Evolutionary conservation across 1,140 invertebrate species (phyloP), one percentile per base, ranked within the genome.

Genomic region (Acyrthosiphon pisum): DNA sequence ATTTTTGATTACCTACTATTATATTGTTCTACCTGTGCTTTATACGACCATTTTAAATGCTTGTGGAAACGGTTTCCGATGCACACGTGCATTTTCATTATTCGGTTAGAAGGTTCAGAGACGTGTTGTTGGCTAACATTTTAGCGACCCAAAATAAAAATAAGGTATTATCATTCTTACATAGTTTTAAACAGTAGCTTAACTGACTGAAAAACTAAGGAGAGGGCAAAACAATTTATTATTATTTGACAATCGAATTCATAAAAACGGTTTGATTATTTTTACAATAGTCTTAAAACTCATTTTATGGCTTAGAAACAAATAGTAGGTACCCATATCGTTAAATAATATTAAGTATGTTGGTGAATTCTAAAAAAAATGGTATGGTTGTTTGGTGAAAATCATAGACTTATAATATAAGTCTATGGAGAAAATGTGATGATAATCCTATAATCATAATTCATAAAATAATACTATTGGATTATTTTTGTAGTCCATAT

Each of bases 81-180:
- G 94, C 94, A 20, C 94, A 94, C 76, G 94, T 94, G 30, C 94
- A 94, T 83, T 94, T 94, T 3, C 94, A 94, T 87, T 94, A 94
- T 94, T 94, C 94, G 6, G 92, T 94, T 7, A 89, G 94, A n/a
- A 94, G 94, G 90, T 94, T 94, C 92, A 93, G 94, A 26, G 94
- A 94, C 53, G 90, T 94, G 60, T 92, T 94, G 4, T 91, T 94
- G 48, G 93, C 94, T 35, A 94, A 94, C 41, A 93, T 94, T 50
- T 87, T 93, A 48, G 46, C 84, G 1, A 46, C 60, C 22, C 91
- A 93, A 90, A 93, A 93, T 83, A 93, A 93, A 84, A 93, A 86
- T 48, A 50, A 93, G 89, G 89, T 90, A 68, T 35, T 6, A n/a
- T 48, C n/a, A 30, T 48, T 76, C 6, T n/a, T n/a, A n/a, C 23